Conservation (phyloP, 2,888 invertebrate genomes). For the Meiosimyza decipiens region DNA sequence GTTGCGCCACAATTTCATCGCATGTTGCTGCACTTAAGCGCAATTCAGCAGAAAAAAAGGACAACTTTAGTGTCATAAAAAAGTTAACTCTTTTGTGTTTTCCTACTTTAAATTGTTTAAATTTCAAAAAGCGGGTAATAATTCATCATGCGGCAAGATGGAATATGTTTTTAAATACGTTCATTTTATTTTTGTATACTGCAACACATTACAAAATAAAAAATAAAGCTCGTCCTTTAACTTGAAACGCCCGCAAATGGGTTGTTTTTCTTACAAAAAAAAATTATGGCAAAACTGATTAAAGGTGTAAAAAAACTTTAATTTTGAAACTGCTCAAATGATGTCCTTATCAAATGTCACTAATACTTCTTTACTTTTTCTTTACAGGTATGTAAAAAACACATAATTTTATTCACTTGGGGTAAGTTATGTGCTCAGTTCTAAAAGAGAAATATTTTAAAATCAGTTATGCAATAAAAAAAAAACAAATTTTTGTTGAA, state of each 20-base stretch:
- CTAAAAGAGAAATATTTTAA: not conserved
- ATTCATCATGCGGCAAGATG: too few relatives aligned
- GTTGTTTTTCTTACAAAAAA: too few relatives aligned
- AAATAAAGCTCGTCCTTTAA: not conserved
- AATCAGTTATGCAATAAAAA: not conserved
- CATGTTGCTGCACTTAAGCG: conserved; percentile 19
- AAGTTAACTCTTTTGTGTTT: not conserved
- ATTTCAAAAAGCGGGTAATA: too few relatives aligned
- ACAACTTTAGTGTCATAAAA: conserved; percentile 11
- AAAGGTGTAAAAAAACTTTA: not conserved
- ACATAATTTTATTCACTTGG: not conserved
- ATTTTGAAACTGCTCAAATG: not conserved
- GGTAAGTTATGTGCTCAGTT: not conserved
- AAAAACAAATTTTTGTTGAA: not conserved
- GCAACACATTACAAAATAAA: too few relatives aligned
- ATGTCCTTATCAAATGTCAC: not conserved
- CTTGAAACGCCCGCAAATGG: too few relatives aligned
- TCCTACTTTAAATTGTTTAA: not conserved
- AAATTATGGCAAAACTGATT: not conserved
- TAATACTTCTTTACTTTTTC: conserved; percentile 28
- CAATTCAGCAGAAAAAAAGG: conserved; percentile 15
- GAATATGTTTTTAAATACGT: too few relatives aligned
- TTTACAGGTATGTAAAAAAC: conserved; percentile 38
- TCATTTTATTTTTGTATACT: not conserved
- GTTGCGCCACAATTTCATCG: conserved; percentile 24